A percentile compares a stretch with the other conserved stretches of the same genome.
These are phyloP conservation scores for Crenuchus spilurus DNA, from an alignment of 2,797 vertebrate genomes.

Conservation along the genomic window DNA sequence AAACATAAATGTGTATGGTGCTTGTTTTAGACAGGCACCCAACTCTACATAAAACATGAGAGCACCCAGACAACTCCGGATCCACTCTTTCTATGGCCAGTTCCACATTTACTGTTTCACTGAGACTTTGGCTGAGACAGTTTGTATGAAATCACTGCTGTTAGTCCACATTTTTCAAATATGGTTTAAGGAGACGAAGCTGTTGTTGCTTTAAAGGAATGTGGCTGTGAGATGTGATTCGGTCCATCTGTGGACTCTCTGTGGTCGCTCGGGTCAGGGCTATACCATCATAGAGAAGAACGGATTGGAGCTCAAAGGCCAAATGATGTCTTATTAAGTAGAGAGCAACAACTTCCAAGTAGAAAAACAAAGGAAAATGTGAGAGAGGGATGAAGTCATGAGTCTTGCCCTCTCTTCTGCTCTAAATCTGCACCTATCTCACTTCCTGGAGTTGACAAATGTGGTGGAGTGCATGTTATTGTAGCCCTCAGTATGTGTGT, in stretches of 20 bases:
- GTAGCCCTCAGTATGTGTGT: slow-evolving; percentile 8
- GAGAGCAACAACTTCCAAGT: neutral
- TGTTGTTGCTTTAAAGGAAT: neutral
- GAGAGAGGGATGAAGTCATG: neutral
- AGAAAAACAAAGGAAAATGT: neutral
- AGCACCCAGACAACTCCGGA: too few species aligned
- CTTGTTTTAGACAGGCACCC: too few species aligned
- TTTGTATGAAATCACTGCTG: too few species aligned
- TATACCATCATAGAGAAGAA: neutral
- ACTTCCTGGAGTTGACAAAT: slow-evolving; percentile 19
- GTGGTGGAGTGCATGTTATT: slow-evolving; percentile 9
- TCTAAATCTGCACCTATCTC: neutral
- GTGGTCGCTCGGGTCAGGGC: neutral
- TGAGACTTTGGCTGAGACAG: too few species aligned
- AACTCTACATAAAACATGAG: too few species aligned
- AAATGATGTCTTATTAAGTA: slow-evolving; percentile 1
- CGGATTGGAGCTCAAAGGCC: neutral
- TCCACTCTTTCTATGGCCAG: too few species aligned
- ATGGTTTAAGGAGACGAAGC: neutral
- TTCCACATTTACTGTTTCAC: too few species aligned
- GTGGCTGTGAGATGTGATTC: neutral
- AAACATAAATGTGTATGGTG: too few species aligned
- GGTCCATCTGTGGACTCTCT: neutral
- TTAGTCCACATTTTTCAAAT: neutral
- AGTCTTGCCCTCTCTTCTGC: neutral